Conservation (phyloP, 2,888 invertebrate species). For the Diaperis boleti region DNA sequence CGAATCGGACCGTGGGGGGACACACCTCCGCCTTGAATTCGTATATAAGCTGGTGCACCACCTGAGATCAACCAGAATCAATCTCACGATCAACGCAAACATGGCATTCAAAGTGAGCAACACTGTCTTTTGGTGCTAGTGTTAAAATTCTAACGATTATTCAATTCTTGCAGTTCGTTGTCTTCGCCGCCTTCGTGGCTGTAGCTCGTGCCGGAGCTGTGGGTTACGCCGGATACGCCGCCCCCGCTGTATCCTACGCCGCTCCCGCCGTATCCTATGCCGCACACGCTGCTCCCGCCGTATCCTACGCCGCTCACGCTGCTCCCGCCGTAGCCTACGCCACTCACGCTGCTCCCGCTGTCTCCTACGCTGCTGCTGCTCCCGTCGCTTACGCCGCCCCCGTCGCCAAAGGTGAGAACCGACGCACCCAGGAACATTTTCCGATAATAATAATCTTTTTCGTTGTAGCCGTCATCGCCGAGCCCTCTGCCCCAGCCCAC, state of each 20-base stretch:
- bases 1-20: constrained; percentile 48
- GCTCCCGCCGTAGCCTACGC: constrained; percentile 57
- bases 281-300: constrained; percentile 43
- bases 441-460: too few species aligned
- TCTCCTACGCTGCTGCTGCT: constrained; percentile 52
- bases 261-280: constrained; percentile 40
- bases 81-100: constrained; percentile 39
- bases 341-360: constrained; percentile 61
- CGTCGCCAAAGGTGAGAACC: too few species aligned
- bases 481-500: constrained; percentile 64
- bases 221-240: constrained; percentile 50
- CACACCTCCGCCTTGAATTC: constrained; percentile 48
- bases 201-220: constrained; percentile 52
- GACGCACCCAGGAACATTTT: too few species aligned
- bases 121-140: neutral
- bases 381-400: constrained; percentile 53
- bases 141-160: neutral
- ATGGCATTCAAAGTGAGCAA: constrained; percentile 55
- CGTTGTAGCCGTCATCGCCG: constrained; percentile 64
- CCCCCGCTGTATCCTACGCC: constrained; percentile 41
- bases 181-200: constrained; percentile 50
- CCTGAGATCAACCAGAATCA: constrained; percentile 27
- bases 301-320: too few species aligned
- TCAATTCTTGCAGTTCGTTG: constrained; percentile 46
- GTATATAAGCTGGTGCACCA: constrained; percentile 38